A percentile compares a stretch with the other conserved stretches of the same genome.
These are phyloP conservation scores for Pseudotriccus pelzelni DNA, from an alignment of 2,797 vertebrate genomes.

Conservation along the genomic window DNA sequence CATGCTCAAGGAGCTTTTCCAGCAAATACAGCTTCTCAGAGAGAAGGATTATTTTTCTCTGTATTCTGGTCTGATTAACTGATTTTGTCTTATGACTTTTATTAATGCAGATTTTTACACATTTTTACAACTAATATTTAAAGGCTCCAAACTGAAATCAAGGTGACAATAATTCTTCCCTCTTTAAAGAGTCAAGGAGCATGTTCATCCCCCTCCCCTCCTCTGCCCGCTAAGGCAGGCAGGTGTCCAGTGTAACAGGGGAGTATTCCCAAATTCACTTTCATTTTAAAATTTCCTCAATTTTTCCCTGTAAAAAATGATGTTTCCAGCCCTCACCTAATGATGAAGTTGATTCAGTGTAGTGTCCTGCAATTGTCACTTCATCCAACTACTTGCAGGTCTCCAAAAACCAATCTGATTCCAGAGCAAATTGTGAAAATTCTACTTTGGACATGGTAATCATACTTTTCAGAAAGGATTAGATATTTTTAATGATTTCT, in stretches of 20 bases:
- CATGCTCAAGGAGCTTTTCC: background rate
- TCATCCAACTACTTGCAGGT: background rate
- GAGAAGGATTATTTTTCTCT: background rate
- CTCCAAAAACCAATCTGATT: background rate
- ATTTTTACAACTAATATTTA: background rate
- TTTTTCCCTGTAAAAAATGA: background rate
- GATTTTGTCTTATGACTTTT: background rate
- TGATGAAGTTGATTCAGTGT: background rate
- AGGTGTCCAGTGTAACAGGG: background rate
- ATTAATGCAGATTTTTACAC: background rate
- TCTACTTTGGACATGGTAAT: background rate
- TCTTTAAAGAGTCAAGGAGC: background rate
- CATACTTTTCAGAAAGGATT: background rate
- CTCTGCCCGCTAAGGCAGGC: background rate
- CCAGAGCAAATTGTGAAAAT: background rate
- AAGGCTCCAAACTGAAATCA: background rate
- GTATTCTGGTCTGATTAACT: background rate
- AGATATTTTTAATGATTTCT: background rate
- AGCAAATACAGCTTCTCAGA: background rate
- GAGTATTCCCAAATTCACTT: background rate
- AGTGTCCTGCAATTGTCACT: background rate
- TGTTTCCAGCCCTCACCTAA: background rate
- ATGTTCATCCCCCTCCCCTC: rapidly evolving
- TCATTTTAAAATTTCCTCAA: background rate
- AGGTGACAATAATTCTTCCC: background rate